A percentile compares a stretch with the other conserved stretches of the same genome.
These are phyloP conservation scores for Ceratina calcarata DNA, from an alignment of 1,140 invertebrate genomes.

Conservation along the genomic window DNA sequence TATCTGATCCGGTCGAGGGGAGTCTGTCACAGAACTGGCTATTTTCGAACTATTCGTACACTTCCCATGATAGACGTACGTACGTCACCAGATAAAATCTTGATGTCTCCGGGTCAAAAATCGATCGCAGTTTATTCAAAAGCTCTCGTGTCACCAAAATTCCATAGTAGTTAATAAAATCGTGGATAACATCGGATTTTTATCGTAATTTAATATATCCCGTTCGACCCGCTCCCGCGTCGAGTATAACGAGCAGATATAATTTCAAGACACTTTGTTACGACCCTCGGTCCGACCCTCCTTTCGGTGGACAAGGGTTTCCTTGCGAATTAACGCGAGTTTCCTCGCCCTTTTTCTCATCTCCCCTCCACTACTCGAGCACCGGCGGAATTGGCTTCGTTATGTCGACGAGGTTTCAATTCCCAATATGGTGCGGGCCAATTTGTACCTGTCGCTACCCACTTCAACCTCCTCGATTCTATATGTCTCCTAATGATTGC, in stretches of 20 bases:
- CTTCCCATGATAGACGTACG: no score
- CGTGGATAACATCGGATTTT: neutral
- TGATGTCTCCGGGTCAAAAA: no score
- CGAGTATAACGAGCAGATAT: no score
- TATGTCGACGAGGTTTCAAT: conserved; percentile 58
- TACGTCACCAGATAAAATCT: no score
- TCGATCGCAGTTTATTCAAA: no score
- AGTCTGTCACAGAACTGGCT: neutral
- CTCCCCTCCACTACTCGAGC: conserved; percentile 6
- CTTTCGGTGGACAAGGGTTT: neutral
- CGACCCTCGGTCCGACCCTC: neutral
- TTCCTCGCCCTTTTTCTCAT: conserved; percentile 22
- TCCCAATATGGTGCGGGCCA: conserved; percentile 60
- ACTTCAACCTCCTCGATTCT: neutral
- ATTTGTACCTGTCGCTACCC: conserved; percentile 60
- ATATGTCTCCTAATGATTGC: conserved; percentile 58
- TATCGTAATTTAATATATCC: neutral
- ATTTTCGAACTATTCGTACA: no score
- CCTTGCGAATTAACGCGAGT: neutral
- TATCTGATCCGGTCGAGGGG: neutral
- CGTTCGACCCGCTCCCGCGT: no score
- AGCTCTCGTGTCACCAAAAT: no score
- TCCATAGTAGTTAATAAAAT: no score
- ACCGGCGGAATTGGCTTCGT: conserved; percentile 63
- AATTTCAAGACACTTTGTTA: neutral